A percentile compares a stretch with the other conserved stretches of the same genome.
These are phyloP conservation scores for Philereme transversata DNA, from an alignment of 2,888 invertebrate genomes.

Conservation along the genomic window DNA sequence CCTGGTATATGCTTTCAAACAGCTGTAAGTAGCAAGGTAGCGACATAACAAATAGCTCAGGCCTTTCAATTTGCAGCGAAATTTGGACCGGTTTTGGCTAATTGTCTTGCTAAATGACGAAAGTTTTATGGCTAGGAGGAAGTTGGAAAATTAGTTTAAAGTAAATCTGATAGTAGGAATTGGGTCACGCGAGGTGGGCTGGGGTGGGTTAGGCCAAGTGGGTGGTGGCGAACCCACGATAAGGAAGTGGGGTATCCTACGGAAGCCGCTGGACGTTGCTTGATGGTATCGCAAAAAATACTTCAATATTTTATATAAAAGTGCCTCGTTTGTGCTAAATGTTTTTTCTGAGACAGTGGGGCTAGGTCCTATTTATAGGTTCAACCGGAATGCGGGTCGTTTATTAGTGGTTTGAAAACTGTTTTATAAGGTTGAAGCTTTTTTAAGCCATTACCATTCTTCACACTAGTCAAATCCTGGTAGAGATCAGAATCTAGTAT, in stretches of 20 bases:
- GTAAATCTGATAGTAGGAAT: conserved; percentile 58
- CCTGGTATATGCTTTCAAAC: conserved; percentile 25
- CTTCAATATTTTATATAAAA: conserved; percentile 36
- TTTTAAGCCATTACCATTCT: no score
- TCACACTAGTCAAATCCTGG: no score
- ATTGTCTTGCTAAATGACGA: conserved; percentile 66
- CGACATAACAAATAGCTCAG: conserved; percentile 36
- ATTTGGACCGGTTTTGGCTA: conserved; percentile 48
- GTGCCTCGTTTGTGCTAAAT: no score
- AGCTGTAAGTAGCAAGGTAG: conserved; percentile 22
- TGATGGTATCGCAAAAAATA: conserved; percentile 60
- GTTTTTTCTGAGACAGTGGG: no score
- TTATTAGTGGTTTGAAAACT: no score
- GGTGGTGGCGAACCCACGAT: conserved; percentile 51
- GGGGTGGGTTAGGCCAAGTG: conserved; percentile 34
- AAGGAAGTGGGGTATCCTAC: conserved; percentile 69
- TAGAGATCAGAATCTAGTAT: no score
- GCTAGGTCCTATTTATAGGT: no score
- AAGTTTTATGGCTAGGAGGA: conserved; percentile 55
- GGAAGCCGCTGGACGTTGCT: conserved; percentile 57
- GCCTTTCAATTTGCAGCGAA: conserved; percentile 37
- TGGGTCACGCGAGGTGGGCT: conserved; percentile 62
- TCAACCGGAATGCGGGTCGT: no score
- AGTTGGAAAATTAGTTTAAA: conserved; percentile 59
- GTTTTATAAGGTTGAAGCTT: no score